Evolutionary conservation across 2,888 invertebrate species (phyloP), one percentile per base, ranked within the genome.

Genomic region (Limenitis camilla): DNA sequence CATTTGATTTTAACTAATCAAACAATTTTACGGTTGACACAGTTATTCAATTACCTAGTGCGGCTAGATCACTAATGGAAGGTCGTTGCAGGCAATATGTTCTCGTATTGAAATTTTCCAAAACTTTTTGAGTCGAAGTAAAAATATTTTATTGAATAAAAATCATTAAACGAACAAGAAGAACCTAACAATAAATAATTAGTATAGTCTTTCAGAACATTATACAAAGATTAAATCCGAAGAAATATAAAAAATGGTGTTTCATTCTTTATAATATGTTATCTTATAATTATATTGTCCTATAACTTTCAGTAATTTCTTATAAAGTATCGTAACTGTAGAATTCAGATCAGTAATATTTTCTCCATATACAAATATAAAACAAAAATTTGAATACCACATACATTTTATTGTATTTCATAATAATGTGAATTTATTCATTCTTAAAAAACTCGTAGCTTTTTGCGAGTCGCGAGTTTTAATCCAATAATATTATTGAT

Each of bases 21-120:
- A 44, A 49, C 49, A 53, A 35, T 49, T 53, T 49, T 40, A 36
- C 33, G 35, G 43, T 31, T 36, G 44, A 43, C 53, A 49, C 35
- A 49, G 49, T 44, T 53, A 53, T 53, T 53, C 49, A 40, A 53
- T 53, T 53, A 49, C 49, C 27, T n/a, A 33, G 39, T 44, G 43
- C 40, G 53, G 49, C 46, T 41, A 8, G 36, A 27, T 38, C 29
- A 36, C 45, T 53, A 45, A 49, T 53, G 45, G 49, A 46, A 40
- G 32, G 44, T 11, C 40, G 29, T 33, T 28, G 33, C 19, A 6
- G 9, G 19, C 4, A 11, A 39, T 6, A 5, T 31, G 6, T 40
- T 11, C 2, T n/a, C n/a, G n/a, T n/a, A n/a, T n/a, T n/a, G n/a
- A n/a, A n/a, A 44, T 11, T 44, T 31, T 50, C 33, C 29, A 9